phyloP scores from a whole-genome alignment of 2,113 vertebrate species.

The Eonycteris spelaea region DNA sequence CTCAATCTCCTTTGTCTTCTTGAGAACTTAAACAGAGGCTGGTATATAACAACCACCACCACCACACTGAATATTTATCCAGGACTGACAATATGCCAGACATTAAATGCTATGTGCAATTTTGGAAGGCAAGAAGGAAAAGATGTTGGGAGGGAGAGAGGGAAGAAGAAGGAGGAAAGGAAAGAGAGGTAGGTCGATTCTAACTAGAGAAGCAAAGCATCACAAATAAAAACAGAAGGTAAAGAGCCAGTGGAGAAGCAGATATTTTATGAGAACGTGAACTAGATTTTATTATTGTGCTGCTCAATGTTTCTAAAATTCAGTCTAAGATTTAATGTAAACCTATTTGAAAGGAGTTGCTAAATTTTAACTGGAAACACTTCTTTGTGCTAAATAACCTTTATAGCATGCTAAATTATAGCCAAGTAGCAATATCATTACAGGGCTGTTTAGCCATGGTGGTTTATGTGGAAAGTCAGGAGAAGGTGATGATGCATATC shows the following conservation, averaged over 20 bases:
- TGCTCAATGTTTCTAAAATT: slow-evolving; percentile 65
- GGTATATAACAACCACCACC: not conserved
- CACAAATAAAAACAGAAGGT: not conserved
- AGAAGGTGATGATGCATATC: slow-evolving; percentile 72
- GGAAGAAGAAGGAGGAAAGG: not conserved
- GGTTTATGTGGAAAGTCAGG: slow-evolving; percentile 68
- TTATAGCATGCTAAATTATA: slow-evolving; percentile 74
- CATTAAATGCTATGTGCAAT: not conserved
- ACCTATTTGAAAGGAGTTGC: slow-evolving; percentile 75
- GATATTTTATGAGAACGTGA: slow-evolving; percentile 57
- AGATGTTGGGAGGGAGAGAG: not conserved
- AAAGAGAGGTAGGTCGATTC: not conserved
- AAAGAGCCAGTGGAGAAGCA: not conserved
- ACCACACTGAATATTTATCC: not conserved
- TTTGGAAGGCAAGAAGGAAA: not conserved
- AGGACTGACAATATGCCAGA: not conserved
- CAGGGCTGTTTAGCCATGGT: slow-evolving; percentile 67
- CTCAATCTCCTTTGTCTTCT: not conserved
- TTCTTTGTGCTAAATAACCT: slow-evolving; percentile 76
- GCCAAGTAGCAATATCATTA: slow-evolving; percentile 74
- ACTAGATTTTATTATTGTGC: slow-evolving; percentile 68
- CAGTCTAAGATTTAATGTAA: slow-evolving; percentile 66
- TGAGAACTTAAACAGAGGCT: not conserved
- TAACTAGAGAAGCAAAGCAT: not conserved
- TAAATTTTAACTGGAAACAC: slow-evolving; percentile 76